phyloP scores from a whole-genome alignment of 2,797 vertebrate genomes.

The Chelonia mydas region DNA sequence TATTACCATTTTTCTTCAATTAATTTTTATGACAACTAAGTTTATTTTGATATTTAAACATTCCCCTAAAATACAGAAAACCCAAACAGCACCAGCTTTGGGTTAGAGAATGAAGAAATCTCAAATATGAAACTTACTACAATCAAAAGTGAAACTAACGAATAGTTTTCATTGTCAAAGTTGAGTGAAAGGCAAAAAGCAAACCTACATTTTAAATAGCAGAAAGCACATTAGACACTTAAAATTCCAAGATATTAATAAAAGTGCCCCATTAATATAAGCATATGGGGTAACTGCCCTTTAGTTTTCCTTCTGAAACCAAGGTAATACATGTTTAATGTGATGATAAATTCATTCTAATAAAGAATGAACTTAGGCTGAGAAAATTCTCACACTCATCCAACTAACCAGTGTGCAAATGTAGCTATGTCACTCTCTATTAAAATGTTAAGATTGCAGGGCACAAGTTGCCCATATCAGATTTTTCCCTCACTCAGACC shows the following conservation, averaged over 20 bases:
- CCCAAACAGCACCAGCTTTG: constrained; percentile 25
- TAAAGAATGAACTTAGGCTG: not conserved
- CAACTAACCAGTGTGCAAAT: not conserved
- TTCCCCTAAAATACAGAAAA: constrained; percentile 35
- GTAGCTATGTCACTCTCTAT: not conserved
- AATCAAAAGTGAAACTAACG: constrained; percentile 74
- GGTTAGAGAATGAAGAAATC: constrained; percentile 2
- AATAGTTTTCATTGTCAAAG: constrained; percentile 72
- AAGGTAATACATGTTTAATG: not conserved
- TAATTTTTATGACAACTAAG: not conserved
- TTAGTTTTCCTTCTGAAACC: not conserved
- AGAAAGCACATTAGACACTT: not conserved
- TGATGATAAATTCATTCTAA: not conserved
- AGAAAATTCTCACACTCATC: constrained; percentile 7
- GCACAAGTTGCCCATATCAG: rapidly evolving
- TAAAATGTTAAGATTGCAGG: not conserved
- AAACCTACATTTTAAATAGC: constrained; percentile 60
- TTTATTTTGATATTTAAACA: constrained; percentile 17
- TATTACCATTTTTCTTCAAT: not conserved
- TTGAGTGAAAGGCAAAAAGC: constrained; percentile 30
- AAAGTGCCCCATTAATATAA: not conserved
- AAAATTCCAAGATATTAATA: not conserved
- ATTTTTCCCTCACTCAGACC: not conserved
- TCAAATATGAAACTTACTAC: constrained; percentile 33
- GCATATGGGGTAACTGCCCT: not conserved